Evolutionary conservation across 2,797 vertebrate genomes (phyloP).

Genomic region (Darevskia nairensis): DNA sequence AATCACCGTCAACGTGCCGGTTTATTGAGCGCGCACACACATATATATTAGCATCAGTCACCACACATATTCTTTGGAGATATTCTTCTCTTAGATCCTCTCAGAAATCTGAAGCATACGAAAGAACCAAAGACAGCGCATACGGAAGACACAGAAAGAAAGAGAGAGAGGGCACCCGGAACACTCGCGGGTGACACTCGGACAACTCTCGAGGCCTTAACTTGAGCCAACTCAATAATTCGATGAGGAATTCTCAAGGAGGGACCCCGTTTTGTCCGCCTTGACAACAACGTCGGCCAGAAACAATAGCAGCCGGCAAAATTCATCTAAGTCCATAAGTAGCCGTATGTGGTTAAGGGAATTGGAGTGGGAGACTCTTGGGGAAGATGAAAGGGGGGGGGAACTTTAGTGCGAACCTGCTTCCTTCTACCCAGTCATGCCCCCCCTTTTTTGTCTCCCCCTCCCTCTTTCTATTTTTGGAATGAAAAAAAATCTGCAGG

Average conservation of each 20-base stretch:
- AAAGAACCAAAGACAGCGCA: not conserved
- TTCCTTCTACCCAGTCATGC: not conserved
- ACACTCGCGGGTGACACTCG: conserved; percentile 1
- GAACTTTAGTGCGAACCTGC: conserved; percentile 10
- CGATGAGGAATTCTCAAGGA: conserved; percentile 66
- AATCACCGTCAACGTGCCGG: not conserved
- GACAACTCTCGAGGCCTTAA: conserved; percentile 24
- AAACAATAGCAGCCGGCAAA: conserved; percentile 71
- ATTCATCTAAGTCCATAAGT: conserved; percentile 48
- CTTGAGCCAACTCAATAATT: conserved; percentile 64
- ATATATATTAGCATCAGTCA: not conserved
- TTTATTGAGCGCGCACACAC: conserved; percentile 14
- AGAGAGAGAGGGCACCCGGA: not conserved
- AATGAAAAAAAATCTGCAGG: not conserved
- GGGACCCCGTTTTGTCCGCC: conserved; percentile 74
- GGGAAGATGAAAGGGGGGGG: not conserved
- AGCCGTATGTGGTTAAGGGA: conserved; percentile 38
- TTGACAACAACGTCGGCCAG: conserved; percentile 67
- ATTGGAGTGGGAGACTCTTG: not conserved
- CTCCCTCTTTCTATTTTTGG: conserved; percentile 17
- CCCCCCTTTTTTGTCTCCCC: conserved; percentile 3
- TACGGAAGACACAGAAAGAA: not conserved
- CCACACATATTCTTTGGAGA: not conserved
- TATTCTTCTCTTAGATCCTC: not conserved
- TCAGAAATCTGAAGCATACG: not conserved